phyloP scores from a whole-genome alignment of 2,888 invertebrate genomes.

The Lagria hirta region DNA sequence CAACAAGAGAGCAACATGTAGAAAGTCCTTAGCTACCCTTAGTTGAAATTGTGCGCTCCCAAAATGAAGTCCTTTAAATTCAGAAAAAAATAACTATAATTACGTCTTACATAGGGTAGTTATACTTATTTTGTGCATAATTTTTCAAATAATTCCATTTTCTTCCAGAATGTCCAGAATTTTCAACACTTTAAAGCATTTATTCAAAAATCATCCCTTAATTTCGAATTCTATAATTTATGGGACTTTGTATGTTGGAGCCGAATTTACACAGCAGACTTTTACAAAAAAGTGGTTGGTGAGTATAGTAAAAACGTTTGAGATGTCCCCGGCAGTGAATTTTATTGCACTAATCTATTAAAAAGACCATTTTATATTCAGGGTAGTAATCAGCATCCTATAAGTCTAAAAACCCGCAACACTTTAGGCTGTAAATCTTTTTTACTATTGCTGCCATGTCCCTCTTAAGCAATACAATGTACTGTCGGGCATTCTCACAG shows the following conservation, averaged over 20 bases:
- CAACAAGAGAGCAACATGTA: constrained; percentile 7
- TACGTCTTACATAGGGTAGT: constrained; percentile 4
- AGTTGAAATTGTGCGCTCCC: constrained; percentile 3
- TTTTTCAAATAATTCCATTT: constrained; percentile 3
- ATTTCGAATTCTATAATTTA: constrained; percentile 64
- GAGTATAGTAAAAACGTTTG: too few species aligned
- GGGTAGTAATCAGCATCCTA: too few species aligned
- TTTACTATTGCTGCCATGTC: too few species aligned
- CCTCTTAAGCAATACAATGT: too few species aligned
- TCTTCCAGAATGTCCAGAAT: constrained; percentile 40
- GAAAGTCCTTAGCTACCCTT: constrained; percentile 7
- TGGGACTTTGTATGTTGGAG: constrained; percentile 75
- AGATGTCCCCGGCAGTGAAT: not conserved
- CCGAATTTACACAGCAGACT: constrained; percentile 79
- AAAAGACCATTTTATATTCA: too few species aligned
- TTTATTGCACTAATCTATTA: too few species aligned
- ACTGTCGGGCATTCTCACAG: too few species aligned
- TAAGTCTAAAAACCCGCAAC: too few species aligned
- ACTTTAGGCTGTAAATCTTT: too few species aligned
- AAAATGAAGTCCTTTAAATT: constrained; percentile 9
- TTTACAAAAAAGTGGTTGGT: constrained; percentile 69
- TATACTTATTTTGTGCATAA: constrained; percentile 4
- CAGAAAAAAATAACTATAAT: too few species aligned
- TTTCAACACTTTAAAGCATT: constrained; percentile 42
- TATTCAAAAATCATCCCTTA: constrained; percentile 55